phyloP scores from a whole-genome alignment of 1,140 invertebrate genomes.

The Stenopsyche tienmushanensis region DNA sequence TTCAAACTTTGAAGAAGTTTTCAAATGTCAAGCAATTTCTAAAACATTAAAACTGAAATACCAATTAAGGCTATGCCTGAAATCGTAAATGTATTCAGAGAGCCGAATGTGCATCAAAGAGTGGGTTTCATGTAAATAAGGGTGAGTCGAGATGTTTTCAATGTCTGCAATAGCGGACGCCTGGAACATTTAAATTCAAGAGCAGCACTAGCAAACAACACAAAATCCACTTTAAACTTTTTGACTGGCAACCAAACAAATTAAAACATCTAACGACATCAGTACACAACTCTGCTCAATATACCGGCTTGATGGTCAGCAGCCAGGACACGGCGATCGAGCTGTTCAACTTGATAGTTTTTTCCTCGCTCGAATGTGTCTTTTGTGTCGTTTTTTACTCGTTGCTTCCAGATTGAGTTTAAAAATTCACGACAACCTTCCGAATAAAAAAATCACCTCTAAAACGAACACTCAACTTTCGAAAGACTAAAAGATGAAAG shows the following conservation, averaged over 20 bases:
- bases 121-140: constrained; percentile 6
- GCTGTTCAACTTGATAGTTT: background rate
- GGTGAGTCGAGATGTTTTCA: background rate
- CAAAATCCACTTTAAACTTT: constrained; percentile 36
- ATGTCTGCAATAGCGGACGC: background rate
- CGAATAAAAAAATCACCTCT: background rate
- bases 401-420: background rate
- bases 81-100: constrained; percentile 1
- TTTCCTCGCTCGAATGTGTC: background rate
- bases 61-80: background rate
- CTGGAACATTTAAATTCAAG: constrained; percentile 32
- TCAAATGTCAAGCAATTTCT: background rate
- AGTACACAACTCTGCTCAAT: background rate
- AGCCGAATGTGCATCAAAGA: constrained; percentile 10
- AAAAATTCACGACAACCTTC: background rate
- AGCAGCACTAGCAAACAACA: constrained; percentile 14
- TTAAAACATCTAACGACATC: constrained; percentile 24
- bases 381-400: background rate
- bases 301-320: background rate
- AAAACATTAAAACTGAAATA: background rate
- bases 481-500: too few relatives aligned
- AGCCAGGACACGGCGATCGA: background rate
- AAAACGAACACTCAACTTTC: too few relatives aligned
- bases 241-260: constrained; percentile 37
- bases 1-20: too few relatives aligned